Percentiles rank a stretch among this genome's conserved stretches.
phyloP scores from a whole-genome alignment of 2,797 vertebrate genomes.

The Orientallactaga sibirica region DNA sequence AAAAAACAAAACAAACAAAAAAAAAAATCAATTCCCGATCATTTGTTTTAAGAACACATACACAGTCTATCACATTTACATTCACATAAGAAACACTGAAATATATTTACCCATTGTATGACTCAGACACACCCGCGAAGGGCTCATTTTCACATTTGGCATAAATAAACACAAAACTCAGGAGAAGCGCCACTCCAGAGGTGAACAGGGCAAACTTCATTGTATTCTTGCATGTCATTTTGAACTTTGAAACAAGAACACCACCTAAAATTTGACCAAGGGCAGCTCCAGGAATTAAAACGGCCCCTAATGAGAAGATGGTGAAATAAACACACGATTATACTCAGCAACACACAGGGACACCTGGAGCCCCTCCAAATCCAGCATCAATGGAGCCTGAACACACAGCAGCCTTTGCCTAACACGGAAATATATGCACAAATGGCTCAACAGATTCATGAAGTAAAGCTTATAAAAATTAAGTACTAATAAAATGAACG shows the following conservation, averaged over 20 bases:
- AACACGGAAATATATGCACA: neutral
- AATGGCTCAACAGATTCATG: neutral
- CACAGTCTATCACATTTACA: neutral
- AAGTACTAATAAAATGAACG: neutral
- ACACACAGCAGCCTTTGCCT: neutral
- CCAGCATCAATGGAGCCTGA: neutral
- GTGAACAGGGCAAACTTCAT: conserved; percentile 87
- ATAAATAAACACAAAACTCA: conserved; percentile 87
- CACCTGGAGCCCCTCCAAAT: neutral
- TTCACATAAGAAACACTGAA: conserved; percentile 75
- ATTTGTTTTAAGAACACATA: conserved; percentile 39
- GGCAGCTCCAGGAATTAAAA: conserved; percentile 90
- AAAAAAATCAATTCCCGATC: neutral
- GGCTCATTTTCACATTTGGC: conserved; percentile 88
- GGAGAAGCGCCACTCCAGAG: conserved; percentile 82
- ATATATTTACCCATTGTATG: conserved; percentile 89
- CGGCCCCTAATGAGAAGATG: conserved; percentile 86
- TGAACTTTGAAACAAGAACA: conserved; percentile 88
- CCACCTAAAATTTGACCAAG: conserved; percentile 91
- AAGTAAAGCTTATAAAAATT: conserved; percentile 22
- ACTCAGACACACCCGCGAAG: conserved; percentile 89
- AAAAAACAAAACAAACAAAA: neutral
- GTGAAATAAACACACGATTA: conserved; percentile 70
- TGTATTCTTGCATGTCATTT: conserved; percentile 88
- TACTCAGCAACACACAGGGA: conserved; percentile 48